Percentiles rank a stretch among this genome's conserved stretches.
phyloP scores from a whole-genome alignment of 2,888 invertebrate species.

The Biston betularia region DNA sequence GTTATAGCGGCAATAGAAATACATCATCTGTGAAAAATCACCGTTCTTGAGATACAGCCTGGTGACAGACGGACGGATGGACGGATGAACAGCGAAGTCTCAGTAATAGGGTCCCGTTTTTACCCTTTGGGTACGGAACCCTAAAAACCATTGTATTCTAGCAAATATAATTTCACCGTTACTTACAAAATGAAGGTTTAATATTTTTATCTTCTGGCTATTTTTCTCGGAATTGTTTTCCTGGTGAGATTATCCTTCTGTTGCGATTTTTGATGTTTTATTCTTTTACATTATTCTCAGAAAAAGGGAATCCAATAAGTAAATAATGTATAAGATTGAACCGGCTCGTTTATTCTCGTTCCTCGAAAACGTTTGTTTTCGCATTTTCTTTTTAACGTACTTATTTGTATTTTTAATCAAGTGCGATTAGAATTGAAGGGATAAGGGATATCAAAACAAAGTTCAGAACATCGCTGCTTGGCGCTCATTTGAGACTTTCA shows the following conservation, averaged over 20 bases:
- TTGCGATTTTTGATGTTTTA: conserved; percentile 8
- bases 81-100: too few relatives aligned
- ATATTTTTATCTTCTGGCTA: conserved; percentile 2
- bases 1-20: too few relatives aligned
- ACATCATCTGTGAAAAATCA: too few relatives aligned
- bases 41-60: too few relatives aligned
- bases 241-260: conserved; percentile 8
- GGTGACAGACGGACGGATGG: too few relatives aligned
- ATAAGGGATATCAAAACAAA: too few relatives aligned
- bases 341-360: conserved; percentile 5
- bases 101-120: too few relatives aligned
- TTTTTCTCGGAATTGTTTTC: conserved; percentile 4
- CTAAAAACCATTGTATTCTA: too few relatives aligned
- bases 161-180: too few relatives aligned
- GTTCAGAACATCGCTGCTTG: too few relatives aligned
- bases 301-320: background rate
- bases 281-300: conserved; percentile 2
- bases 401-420: background rate
- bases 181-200: background rate
- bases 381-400: background rate
- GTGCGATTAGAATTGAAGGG: background rate
- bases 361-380: conserved; percentile 2
- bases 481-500: too few relatives aligned
- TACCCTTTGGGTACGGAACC: too few relatives aligned
- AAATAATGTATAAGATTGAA: conserved; percentile 5